Base-by-base conservation (phyloP, 2,888 invertebrate genomes). In the Mechanitis messenoides region DNA sequence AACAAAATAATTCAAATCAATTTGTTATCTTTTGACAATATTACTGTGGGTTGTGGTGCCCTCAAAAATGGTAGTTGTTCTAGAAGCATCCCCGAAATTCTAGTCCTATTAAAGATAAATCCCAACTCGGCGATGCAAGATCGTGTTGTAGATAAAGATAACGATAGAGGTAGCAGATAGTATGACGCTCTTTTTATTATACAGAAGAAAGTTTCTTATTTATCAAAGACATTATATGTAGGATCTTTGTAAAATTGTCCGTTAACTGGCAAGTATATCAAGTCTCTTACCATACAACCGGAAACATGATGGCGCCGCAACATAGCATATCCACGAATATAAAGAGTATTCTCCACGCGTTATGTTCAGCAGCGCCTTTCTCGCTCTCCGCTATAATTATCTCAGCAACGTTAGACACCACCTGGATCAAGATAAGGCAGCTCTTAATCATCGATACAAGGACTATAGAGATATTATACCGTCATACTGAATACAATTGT, bases 311-410 rank as follows among this genome's bases (percentile, higher is more conserved):
- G 63, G 98, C 97, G 45, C 96, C 97, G 80, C 99, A 99, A 78
- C 99, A 99, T 35, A 99, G 87, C 65, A 99, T 90, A 87, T 99
- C 99, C 1, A 99, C 96, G 42, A 98, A 91, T 70, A 97, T 96
- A 79, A 98, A 97, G 45, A 98, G 93, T 76, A 97, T 94, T 56
- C 95, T 92, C 98, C 98, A 98, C 1, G 95, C 95, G 72, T 94
- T 93, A 78, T 98, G 96, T 69, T 96, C 95, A 0, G 94, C 93
- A 60, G 97, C 95, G 1, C 98, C 98, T 72, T 97, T 95, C 80
- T 98, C 98, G 68, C 97, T 97, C 87, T 99, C 99, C 72, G 97
- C 98, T 68, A 98, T 93, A 72, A 99, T 98, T 66, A 99, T 98
- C 85, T 97, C 96, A 0, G 98, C 98, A 3, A 99, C 96, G 80